Base-by-base conservation (phyloP, 2,888 invertebrate genomes). In the Cheilosia pagana region DNA sequence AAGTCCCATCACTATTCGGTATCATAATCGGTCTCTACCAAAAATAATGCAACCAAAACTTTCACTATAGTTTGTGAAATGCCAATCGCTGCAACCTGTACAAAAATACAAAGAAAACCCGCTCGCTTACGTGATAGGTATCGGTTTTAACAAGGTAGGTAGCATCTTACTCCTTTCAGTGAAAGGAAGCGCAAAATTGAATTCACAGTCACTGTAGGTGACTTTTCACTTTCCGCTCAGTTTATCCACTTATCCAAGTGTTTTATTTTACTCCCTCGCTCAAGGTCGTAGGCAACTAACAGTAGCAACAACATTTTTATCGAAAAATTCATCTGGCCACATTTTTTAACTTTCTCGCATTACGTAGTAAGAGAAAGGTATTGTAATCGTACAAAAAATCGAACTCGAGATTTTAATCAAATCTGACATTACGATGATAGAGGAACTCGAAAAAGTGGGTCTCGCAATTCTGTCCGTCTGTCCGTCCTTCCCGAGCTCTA, bases 271-370 rank as follows among this genome's bases (percentile, higher is more conserved):
- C n/a, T n/a, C 10, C 28, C 12, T 12, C 35, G 12, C 12, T 16
- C 43, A 43, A 43, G 14, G 43, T 16, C 43, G 43, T n/a, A 39
- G 39, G n/a, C n/a, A n/a, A n/a, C 39, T 7, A 25, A 10, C 39
- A 21, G n/a, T 16, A 52, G 52, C 52, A 41, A 55, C 65, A 25
- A 65, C n/a, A 43, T 45, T 14, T 48, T 10, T 70, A 48, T 59
- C 57, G 16, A 31, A 16, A 39, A 59, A 23, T 57, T 48, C 35
- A 70, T 48, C 68, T 68, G 31, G 4, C n/a, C n/a, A 19, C 8
- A 35, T 68, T 31, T 19, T n/a, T n/a, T n/a, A n/a, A n/a, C n/a
- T n/a, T n/a, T n/a, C n/a, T n/a, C n/a, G n/a, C n/a, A n/a, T n/a
- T n/a, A n/a, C n/a, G n/a, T n/a, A n/a, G n/a, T n/a, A n/a, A n/a